phyloP scores from a whole-genome alignment of 2,113 vertebrate genomes.

The Sarotherodon lohbergeri region DNA sequence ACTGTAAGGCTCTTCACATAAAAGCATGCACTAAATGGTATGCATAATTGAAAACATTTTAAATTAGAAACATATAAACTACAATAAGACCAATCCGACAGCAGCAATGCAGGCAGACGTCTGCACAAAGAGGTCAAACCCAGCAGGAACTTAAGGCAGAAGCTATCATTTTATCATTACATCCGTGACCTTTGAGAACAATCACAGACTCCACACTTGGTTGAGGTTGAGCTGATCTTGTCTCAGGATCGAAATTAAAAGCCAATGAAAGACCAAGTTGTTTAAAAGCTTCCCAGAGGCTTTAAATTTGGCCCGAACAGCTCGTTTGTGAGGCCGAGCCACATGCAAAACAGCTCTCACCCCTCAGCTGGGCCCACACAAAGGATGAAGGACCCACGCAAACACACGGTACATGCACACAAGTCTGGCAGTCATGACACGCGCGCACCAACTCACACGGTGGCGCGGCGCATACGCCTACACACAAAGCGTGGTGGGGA shows the following conservation, averaged over 20 bases:
- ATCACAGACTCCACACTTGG: not conserved
- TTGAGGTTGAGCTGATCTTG: not conserved
- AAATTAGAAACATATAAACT: constrained; percentile 25
- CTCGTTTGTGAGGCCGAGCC: constrained; percentile 35
- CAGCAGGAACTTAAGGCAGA: not conserved
- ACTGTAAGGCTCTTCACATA: constrained; percentile 31
- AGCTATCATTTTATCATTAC: not conserved
- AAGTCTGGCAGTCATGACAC: constrained; percentile 11
- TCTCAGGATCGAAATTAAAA: not conserved
- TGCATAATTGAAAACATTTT: constrained; percentile 57
- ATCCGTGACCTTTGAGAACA: not conserved
- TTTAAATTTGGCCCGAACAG: constrained; percentile 13
- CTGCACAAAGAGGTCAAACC: not conserved
- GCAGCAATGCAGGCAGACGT: not conserved
- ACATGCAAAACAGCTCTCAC: constrained; percentile 59
- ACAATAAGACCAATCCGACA: not conserved
- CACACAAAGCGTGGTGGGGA: constrained; percentile 20
- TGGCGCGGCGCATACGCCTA: not conserved
- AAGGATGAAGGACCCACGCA: constrained; percentile 55
- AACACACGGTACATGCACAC: constrained; percentile 9
- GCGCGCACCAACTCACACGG: not conserved
- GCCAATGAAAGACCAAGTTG: not conserved
- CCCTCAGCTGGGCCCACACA: constrained; percentile 56
- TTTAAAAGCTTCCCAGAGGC: not conserved
- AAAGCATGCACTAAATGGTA: constrained; percentile 52